Evolutionary conservation across 2,797 vertebrate species (phyloP).

Genomic region (Enteromius afrohamiltoni): DNA sequence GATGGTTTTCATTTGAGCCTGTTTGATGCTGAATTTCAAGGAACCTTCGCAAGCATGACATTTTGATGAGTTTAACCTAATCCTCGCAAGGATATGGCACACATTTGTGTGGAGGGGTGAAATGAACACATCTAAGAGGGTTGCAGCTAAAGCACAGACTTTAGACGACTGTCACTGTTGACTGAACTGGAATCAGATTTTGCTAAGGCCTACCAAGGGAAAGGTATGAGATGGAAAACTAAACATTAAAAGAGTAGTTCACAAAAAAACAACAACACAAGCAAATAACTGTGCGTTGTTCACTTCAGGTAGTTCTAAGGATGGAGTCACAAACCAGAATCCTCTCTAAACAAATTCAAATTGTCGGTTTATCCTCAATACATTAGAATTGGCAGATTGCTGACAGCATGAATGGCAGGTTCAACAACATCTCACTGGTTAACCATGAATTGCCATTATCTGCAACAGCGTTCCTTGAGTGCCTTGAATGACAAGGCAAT

Average conservation of each 20-base stretch:
- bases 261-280: not conserved
- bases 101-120: conserved; percentile 27
- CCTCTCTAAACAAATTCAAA: not conserved
- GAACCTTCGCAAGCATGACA: conserved; percentile 49
- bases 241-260: not conserved
- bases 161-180: conserved; percentile 27
- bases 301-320: not conserved
- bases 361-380: not conserved
- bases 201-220: not conserved
- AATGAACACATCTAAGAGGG: conserved; percentile 45
- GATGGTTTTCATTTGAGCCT: conserved; percentile 32
- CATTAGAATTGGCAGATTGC: conserved; percentile 23
- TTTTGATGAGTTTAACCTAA: conserved; percentile 53
- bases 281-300: not conserved
- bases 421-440: conserved; percentile 37
- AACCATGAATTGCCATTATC: conserved; percentile 36
- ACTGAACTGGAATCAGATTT: conserved; percentile 37
- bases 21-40: conserved; percentile 46
- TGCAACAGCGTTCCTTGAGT: conserved; percentile 8
- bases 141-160: conserved; percentile 20
- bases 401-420: conserved; percentile 30
- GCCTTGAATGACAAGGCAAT: conserved; percentile 34
- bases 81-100: conserved; percentile 35
- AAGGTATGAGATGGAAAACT: not conserved
- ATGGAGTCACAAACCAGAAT: conserved; percentile 6